Base-by-base conservation (phyloP, 2,797 vertebrate species). In the Enteromius viviparus region DNA sequence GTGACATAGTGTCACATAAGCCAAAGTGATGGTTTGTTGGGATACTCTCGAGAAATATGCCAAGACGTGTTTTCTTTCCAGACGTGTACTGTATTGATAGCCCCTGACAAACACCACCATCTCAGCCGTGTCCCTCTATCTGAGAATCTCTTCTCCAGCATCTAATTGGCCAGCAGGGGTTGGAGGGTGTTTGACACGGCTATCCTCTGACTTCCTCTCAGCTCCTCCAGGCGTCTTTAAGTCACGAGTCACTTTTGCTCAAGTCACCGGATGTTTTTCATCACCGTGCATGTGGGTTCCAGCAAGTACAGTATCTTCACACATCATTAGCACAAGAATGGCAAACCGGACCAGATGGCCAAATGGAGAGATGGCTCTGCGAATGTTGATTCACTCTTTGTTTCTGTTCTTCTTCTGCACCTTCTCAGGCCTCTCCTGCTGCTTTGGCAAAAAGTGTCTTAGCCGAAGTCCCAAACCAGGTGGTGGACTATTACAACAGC, bases 401-500 rank as follows among this genome's bases (percentile, higher is more conserved):
- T 82, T 78, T 60, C 62, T 75, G 29, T 75, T 74, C 47, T 60
- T 60, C 79, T 60, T 60, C 14, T 26, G 10, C 53, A 11, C 42
- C 2, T 78, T 21, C 26, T 69, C 94, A 99, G 98, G 98, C 97
- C 6, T 97, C 97, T 87, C 97, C 98, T 66, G 96, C 97, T 68
- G 97, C 97, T 80, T 95, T 99, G 89, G 97, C 97, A 65, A 98
- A 99, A 93, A 98, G 94, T 0, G 98, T 99, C 86, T 89, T 99
- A 89, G 97, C 98, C 3, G 98, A 99, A 93, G 98, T 99, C 87
- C 98, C 98, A 84, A 97, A 98, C 91, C 98, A 99, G 95, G 98
- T 99, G 87, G 98, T 99, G 86, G 98, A 99, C 93, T 99, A 99
- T 95, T 99, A 99, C 95, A 99, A 98, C 90, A 96, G 96, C 87